These are phyloP conservation scores for Tragulus kanchil DNA, from an alignment of 2,113 vertebrate genomes.

Conservation along the genomic window DNA sequence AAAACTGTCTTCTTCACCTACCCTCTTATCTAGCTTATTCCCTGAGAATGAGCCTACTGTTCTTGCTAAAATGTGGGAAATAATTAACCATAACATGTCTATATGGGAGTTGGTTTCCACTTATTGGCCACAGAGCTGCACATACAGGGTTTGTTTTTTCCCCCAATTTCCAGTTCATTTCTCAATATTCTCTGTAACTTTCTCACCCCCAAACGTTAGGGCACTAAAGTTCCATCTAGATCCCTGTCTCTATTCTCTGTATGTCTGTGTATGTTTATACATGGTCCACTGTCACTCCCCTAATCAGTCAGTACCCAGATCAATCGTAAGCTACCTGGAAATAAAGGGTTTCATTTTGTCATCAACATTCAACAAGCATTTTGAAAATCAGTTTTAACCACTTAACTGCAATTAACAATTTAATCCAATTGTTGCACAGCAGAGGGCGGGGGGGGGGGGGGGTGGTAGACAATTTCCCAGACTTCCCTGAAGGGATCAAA, in stretches of 20 bases:
- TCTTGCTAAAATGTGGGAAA: slow-evolving; percentile 23
- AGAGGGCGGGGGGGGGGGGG: neutral
- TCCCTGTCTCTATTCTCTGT: neutral
- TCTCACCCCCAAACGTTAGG: neutral
- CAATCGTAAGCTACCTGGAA: neutral
- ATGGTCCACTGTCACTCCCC: neutral
- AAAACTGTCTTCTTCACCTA: neutral
- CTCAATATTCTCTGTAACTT: slow-evolving; percentile 14
- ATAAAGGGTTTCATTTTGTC: slow-evolving; percentile 39
- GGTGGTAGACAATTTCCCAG: neutral
- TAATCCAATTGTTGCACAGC: neutral
- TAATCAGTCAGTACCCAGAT: neutral
- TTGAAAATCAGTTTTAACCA: slow-evolving; percentile 38
- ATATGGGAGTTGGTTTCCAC: neutral
- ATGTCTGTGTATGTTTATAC: neutral
- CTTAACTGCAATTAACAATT: slow-evolving; percentile 6
- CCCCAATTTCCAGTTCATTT: neutral
- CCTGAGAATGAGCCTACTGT: neutral
- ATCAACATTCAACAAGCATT: slow-evolving; percentile 29
- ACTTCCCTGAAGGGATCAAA: slow-evolving; percentile 6
- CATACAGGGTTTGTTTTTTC: neutral
- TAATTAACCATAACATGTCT: neutral
- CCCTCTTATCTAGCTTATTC: neutral
- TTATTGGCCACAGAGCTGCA: neutral
- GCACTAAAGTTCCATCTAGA: neutral